These are phyloP conservation scores for Tipula lateralis DNA, from an alignment of 2,888 invertebrate genomes.

Conservation along the genomic window DNA sequence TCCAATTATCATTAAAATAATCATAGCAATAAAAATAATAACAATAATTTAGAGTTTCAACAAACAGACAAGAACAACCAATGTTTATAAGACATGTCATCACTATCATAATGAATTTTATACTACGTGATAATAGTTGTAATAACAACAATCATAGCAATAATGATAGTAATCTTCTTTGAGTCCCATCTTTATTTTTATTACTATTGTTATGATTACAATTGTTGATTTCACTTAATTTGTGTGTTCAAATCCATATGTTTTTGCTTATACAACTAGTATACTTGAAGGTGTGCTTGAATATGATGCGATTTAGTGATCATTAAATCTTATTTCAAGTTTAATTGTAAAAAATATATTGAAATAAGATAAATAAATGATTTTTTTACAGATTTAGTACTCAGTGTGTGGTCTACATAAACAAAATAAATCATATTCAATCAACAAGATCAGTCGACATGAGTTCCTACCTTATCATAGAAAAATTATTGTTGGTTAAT, in stretches of 20 bases:
- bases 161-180: background rate
- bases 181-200: background rate
- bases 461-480: no score
- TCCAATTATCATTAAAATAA: background rate
- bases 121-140: background rate
- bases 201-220: background rate
- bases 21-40: constrained; percentile 13
- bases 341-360: background rate
- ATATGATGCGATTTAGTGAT: background rate
- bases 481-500: no score
- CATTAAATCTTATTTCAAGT: background rate
- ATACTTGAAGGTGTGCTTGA: background rate
- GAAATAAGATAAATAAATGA: background rate
- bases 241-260: background rate
- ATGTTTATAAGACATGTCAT: background rate
- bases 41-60: background rate
- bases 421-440: background rate
- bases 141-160: background rate
- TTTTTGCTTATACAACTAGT: background rate
- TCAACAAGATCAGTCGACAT: background rate
- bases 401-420: background rate
- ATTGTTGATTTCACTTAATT: background rate
- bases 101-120: background rate
- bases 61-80: background rate
- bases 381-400: background rate